phyloP scores from a whole-genome alignment of 1,140 invertebrate species.

The Drosophila serrata region DNA sequence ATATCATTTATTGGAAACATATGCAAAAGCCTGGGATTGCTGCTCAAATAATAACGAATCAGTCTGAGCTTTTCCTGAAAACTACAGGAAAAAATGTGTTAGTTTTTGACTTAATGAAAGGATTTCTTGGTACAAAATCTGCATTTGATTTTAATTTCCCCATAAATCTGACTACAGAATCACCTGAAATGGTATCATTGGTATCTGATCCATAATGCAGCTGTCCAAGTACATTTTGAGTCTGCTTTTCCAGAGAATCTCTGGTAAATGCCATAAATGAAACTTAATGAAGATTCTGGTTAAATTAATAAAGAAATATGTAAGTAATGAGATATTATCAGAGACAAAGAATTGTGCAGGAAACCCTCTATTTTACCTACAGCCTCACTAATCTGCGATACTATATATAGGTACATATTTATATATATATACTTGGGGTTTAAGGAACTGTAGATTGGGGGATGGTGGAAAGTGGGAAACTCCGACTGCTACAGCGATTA shows the following conservation, averaged over 20 bases:
- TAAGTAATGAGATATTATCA: neutral
- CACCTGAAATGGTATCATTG: neutral
- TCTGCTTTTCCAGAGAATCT: constrained; percentile 20
- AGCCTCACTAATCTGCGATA: constrained; percentile 16
- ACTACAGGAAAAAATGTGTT: neutral
- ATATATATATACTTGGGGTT: neutral
- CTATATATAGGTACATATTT: neutral
- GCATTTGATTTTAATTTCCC: neutral
- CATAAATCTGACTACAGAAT: constrained; percentile 5
- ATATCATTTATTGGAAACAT: neutral
- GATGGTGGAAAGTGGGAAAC: constrained; percentile 33
- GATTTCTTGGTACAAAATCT: neutral
- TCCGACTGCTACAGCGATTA: constrained; percentile 48
- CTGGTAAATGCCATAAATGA: constrained; percentile 6
- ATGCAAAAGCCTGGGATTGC: too few species aligned
- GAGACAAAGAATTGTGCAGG: constrained; percentile 5
- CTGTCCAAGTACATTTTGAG: constrained; percentile 21
- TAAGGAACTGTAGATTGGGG: too few species aligned
- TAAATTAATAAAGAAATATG: constrained; percentile 6
- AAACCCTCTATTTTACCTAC: neutral
- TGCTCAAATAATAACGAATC: too few species aligned
- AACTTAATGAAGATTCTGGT: constrained; percentile 11
- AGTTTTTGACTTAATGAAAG: neutral
- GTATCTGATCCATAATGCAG: neutral
- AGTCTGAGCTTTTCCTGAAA: neutral